Conservation (phyloP, 2,797 vertebrate genomes). For the Leptoclinus maculatus region DNA sequence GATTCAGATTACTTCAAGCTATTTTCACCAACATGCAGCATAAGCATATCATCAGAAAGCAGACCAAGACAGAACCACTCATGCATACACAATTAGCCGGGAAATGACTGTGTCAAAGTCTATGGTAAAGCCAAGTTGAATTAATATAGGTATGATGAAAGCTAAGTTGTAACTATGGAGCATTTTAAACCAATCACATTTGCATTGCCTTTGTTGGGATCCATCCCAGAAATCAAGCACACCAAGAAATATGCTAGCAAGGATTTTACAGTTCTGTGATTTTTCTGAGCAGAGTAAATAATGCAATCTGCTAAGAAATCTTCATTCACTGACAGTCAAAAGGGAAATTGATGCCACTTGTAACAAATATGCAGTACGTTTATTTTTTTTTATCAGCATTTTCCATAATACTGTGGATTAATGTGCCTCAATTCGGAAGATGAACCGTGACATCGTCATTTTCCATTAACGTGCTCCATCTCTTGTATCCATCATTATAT, state of each 20-base stretch:
- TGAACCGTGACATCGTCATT: conserved; percentile 77
- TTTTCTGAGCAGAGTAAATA: conserved; percentile 72
- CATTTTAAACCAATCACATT: conserved; percentile 68
- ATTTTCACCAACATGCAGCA: conserved; percentile 65
- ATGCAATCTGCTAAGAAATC: conserved; percentile 71
- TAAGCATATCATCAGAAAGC: conserved; percentile 68
- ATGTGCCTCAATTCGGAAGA: conserved; percentile 72
- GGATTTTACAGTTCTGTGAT: conserved; percentile 68
- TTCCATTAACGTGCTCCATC: conserved; percentile 76
- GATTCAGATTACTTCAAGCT: conserved; percentile 73
- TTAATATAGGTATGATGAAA: conserved; percentile 72
- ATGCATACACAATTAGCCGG: conserved; percentile 67
- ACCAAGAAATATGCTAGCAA: conserved; percentile 54
- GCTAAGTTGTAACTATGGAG: conserved; percentile 67
- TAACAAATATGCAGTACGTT: conserved; percentile 69
- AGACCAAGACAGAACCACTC: conserved; percentile 66
- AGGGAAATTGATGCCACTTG: conserved; percentile 73
- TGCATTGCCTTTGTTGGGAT: conserved; percentile 67
- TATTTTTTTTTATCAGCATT: conserved; percentile 77
- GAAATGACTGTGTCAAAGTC: conserved; percentile 72
- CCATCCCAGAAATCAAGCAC: conserved; percentile 56
- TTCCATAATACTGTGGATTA: conserved; percentile 72
- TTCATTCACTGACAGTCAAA: conserved; percentile 73
- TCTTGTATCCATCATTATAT: conserved; percentile 76
- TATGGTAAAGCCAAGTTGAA: conserved; percentile 70